phyloP scores from a whole-genome alignment of 2,113 vertebrate genomes.

The Rhinogobius similis region DNA sequence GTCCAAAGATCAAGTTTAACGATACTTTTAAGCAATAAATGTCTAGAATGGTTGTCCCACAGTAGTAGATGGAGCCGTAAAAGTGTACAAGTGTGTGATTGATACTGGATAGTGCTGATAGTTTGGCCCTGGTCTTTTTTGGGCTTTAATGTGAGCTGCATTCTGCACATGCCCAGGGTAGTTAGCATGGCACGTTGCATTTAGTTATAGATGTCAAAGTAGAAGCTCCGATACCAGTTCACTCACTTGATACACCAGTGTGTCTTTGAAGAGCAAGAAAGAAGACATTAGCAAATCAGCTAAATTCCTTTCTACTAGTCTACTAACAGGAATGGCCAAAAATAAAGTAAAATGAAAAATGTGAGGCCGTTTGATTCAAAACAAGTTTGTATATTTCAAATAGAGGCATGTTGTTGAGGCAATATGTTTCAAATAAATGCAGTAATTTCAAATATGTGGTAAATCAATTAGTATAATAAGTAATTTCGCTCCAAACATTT shows the following conservation, averaged over 20 bases:
- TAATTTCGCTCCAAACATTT: too few species aligned
- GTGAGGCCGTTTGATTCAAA: too few species aligned
- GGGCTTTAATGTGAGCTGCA: conserved; percentile 46
- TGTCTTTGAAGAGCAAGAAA: conserved; percentile 10
- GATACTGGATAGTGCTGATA: conserved; percentile 23
- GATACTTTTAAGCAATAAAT: background rate
- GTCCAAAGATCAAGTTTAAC: conserved; percentile 7
- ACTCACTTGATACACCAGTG: conserved; percentile 27
- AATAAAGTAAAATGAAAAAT: too few species aligned
- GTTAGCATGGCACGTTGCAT: conserved; percentile 39
- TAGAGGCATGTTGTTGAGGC: too few species aligned
- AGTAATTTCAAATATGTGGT: too few species aligned
- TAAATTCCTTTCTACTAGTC: background rate
- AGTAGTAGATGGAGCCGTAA: conserved; percentile 11
- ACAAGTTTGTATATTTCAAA: too few species aligned
- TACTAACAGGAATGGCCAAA: too few species aligned
- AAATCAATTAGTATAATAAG: too few species aligned
- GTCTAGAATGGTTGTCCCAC: conserved; percentile 24
- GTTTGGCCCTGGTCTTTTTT: conserved; percentile 34
- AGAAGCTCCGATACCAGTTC: conserved; percentile 43
- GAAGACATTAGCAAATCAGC: conserved; percentile 2
- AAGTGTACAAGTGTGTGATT: conserved; percentile 27
- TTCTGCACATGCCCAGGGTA: conserved; percentile 58
- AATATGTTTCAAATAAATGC: too few species aligned
- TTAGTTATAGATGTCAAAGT: conserved; percentile 40